Percentiles rank a stretch among this genome's conserved stretches.
These are phyloP conservation scores for Cichladusa arquata DNA, from an alignment of 2,113 vertebrate genomes.

Conservation along the genomic window DNA sequence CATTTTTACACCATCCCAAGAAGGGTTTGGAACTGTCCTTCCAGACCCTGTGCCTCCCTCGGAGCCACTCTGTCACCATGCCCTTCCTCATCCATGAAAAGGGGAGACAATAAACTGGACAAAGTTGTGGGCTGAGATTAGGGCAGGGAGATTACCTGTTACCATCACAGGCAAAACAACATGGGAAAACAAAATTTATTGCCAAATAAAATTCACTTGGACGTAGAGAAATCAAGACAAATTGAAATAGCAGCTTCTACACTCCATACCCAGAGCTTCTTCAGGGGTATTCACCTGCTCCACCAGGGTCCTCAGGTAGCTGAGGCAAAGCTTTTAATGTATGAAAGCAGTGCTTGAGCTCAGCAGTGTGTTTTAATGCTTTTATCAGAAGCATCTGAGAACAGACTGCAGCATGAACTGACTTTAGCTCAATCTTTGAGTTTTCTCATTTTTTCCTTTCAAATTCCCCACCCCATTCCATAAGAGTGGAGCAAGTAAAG, in stretches of 20 bases:
- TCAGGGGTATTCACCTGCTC: neutral
- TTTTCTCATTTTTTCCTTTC: neutral
- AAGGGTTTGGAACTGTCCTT: neutral
- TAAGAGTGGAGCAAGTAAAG: neutral
- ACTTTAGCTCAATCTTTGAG: neutral
- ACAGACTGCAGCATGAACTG: no score
- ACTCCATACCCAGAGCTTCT: rapidly evolving
- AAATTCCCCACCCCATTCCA: neutral
- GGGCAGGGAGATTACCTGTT: neutral
- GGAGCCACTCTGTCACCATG: neutral
- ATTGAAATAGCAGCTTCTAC: neutral
- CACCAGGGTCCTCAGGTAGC: neutral
- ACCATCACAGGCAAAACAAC: neutral
- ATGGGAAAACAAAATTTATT: neutral
- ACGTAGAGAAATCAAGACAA: neutral
- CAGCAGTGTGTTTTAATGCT: no score
- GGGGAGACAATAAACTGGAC: neutral
- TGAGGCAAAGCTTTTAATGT: neutral
- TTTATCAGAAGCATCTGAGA: no score
- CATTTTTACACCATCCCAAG: neutral
- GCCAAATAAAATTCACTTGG: neutral
- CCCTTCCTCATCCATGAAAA: neutral
- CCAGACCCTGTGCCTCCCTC: neutral
- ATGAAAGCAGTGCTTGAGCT: no score
- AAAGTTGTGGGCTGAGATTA: neutral